Base-by-base conservation (phyloP, 2,113 vertebrate species). In the Pomatorhinus ruficollis region DNA sequence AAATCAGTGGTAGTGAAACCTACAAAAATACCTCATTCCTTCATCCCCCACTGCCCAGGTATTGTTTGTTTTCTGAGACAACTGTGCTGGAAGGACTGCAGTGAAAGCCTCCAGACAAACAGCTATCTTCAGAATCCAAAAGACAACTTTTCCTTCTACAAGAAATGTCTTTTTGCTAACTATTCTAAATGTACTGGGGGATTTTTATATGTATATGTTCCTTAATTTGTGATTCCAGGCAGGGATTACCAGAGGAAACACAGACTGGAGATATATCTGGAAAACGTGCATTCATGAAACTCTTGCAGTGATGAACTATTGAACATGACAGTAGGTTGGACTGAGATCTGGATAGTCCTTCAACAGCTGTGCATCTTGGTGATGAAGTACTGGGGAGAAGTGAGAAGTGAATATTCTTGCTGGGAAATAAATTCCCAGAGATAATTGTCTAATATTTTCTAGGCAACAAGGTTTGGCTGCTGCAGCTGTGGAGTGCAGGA, bases 341-440 rank as follows among this genome's bases (percentile, higher is more conserved):
- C 83, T 15, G 86, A 94, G 92, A 97, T 95, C 96, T 97, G 94
- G 87, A 91, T 35, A 96, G 92, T 33, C 96, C 92, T 97, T 96
- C 96, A 96, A 94, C 90, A 96, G 96, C 96, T 95, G 95, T 72
- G 76, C 83, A 65, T 93, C 86, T 70, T 70, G 68, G 93, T 96
- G 95, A 96, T 95, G 95, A 96, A 96, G 93, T 96, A 96, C 77
- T 84, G 83, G 72, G 76, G 88, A 72, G 88, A 95, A 94, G 86
- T 20, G 86, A 96, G 85, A 96, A 78, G 70, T 69, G 94, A 87
- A 82, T 94, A 96, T 64, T 94, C 92, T 92, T 96, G 56, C 83
- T 93, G 83, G 92, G 95, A 96, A 96, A 92, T 96, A 68, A 96
- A 97, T 84, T 97, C 95, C 96, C 88, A 81, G 83, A 90, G 92